A percentile compares a stretch with the other conserved stretches of the same genome.
Conservation (phyloP, 2,888 invertebrate species). For the Formica aserva region DNA sequence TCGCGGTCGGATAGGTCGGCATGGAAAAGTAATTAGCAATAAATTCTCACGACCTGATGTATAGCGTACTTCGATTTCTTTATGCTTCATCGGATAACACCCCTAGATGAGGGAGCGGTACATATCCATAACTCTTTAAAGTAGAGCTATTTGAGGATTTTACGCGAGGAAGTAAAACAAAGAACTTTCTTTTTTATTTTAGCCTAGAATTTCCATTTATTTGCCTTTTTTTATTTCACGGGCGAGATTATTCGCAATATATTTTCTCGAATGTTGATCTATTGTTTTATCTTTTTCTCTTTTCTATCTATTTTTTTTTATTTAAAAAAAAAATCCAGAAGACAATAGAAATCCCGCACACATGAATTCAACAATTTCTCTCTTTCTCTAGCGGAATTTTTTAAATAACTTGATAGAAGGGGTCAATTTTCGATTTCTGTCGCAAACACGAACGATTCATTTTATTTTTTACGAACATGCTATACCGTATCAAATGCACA, state of each 20-base stretch:
- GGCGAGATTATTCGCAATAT: not conserved
- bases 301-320: not conserved
- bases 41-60: slow-evolving; percentile 62
- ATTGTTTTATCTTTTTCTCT: not conserved
- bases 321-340: not conserved
- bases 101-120: not conserved
- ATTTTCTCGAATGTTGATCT: not conserved
- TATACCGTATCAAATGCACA: slow-evolving; percentile 9
- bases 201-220: not conserved
- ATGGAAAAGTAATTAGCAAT: slow-evolving; percentile 75
- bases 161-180: not conserved
- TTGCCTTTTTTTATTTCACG: not conserved
- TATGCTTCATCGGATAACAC: slow-evolving; percentile 44
- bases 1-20: slow-evolving; percentile 54
- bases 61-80: slow-evolving; percentile 62
- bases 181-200: not conserved
- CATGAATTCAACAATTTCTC: slow-evolving; percentile 22
- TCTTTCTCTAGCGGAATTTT: slow-evolving; percentile 24
- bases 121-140: not conserved
- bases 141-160: not conserved
- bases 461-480: slow-evolving; percentile 22
- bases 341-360: slow-evolving; percentile 27
- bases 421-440: slow-evolving; percentile 44
- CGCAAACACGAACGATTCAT: slow-evolving; percentile 13
- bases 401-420: slow-evolving; percentile 42